Percentiles rank a stretch among this genome's conserved stretches.
phyloP scores from a whole-genome alignment of 2,113 vertebrate genomes.

The Callorhinus ursinus region DNA sequence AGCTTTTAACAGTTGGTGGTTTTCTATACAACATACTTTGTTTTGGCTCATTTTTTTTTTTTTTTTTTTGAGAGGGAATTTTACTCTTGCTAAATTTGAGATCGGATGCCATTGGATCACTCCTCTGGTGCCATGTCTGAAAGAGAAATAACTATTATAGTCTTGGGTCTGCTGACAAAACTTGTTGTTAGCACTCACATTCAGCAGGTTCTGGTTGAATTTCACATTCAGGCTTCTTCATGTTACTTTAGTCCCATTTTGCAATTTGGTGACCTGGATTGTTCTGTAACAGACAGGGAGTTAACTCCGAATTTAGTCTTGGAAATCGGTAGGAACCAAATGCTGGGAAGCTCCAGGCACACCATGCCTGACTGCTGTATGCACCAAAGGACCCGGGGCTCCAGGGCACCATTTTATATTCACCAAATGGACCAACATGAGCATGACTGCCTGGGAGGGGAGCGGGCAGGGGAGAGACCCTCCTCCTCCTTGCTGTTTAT shows the following conservation, averaged over 20 bases:
- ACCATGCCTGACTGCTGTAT: fast-evolving
- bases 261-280: neutral
- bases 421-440: fast-evolving
- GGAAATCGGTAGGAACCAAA: neutral
- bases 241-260: neutral
- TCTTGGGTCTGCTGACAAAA: neutral
- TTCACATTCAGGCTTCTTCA: neutral
- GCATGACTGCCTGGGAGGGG: fast-evolving
- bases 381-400: fast-evolving
- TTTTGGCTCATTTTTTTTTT: neutral
- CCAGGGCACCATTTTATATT: fast-evolving
- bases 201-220: neutral
- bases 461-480: neutral
- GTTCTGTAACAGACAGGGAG: neutral
- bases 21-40: neutral
- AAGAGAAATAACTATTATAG: neutral
- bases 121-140: neutral
- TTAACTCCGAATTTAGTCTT: neutral
- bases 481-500: too few species aligned
- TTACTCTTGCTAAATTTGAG: slow-evolving; percentile 21
- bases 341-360: fast-evolving
- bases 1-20: neutral
- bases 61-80: neutral
- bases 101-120: neutral
- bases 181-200: neutral